Evolutionary conservation across 2,888 invertebrate species (phyloP).

Genomic region (Drosophila borealis): DNA sequence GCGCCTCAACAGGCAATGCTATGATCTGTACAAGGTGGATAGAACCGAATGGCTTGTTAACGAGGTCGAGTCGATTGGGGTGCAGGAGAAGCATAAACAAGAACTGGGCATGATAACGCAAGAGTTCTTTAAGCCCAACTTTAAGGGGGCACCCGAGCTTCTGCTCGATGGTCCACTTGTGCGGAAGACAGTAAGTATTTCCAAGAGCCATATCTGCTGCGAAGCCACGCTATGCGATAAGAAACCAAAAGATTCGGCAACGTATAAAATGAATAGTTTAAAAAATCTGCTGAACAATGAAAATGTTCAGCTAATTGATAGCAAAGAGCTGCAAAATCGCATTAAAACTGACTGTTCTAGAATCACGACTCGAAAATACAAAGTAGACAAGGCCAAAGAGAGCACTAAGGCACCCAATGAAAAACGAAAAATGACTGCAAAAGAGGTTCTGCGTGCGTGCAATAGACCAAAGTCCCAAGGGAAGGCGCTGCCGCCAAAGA

Average conservation of each 20-base stretch:
- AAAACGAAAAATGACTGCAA: not conserved
- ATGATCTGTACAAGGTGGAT: not conserved
- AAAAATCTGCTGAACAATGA: slow-evolving; percentile 2
- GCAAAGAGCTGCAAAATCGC: not conserved
- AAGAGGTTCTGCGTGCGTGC: not conserved
- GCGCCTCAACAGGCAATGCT: not conserved
- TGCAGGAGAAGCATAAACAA: not conserved
- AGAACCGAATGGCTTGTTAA: not conserved
- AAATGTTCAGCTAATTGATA: slow-evolving; percentile 8
- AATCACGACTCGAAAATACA: not conserved
- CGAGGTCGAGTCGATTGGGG: not conserved
- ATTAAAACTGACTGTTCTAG: not conserved
- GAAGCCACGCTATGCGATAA: no score
- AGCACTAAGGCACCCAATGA: no score
- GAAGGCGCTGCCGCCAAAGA: not conserved
- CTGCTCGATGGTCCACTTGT: not conserved
- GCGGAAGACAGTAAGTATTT: not conserved
- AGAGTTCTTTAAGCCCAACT: slow-evolving; percentile 4
- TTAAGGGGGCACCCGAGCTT: not conserved
- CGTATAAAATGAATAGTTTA: not conserved
- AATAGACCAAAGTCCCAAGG: slow-evolving; percentile 15
- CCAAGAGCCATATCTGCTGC: no score
- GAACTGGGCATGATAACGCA: slow-evolving; percentile 4
- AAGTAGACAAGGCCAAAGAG: slow-evolving; percentile 5
- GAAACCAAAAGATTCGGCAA: not conserved